A percentile compares a stretch with the other conserved stretches of the same genome.
Conservation (phyloP, 2,113 vertebrate genomes). For the Pseudolaguvia tuberculata region DNA sequence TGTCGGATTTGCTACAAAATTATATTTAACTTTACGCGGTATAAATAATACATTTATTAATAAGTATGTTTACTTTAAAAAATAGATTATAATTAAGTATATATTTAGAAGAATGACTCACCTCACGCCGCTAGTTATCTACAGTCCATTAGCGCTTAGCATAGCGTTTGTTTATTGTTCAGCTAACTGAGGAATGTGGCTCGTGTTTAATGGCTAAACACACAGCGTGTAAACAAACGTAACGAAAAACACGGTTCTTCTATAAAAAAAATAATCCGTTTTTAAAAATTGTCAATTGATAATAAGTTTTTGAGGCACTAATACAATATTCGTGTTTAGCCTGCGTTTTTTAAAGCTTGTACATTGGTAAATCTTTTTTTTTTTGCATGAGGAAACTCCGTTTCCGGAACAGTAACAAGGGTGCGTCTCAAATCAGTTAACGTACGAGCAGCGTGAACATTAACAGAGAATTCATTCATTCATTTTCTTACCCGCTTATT, state of each 20-base stretch:
- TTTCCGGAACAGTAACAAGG: conserved; percentile 10
- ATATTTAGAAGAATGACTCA: conserved; percentile 1
- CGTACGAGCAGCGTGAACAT: not conserved
- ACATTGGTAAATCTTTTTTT: not conserved
- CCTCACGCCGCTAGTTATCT: conserved; percentile 14
- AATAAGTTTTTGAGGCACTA: not conserved
- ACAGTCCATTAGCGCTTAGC: conserved; percentile 33
- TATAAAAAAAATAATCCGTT: too few species aligned
- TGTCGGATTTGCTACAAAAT: not conserved
- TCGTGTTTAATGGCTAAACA: conserved; percentile 13
- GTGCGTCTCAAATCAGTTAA: conserved; percentile 3
- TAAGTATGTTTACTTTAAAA: not conserved
- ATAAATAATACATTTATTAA: not conserved
- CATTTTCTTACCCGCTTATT: too few species aligned
- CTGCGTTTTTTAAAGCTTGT: not conserved
- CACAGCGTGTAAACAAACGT: not conserved
- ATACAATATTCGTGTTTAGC: not conserved
- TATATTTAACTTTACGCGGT: too few species aligned
- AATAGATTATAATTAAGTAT: too few species aligned
- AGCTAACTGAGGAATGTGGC: conserved; percentile 7
- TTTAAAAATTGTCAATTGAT: too few species aligned
- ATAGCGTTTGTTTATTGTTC: conserved; percentile 26
- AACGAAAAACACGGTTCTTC: not conserved
- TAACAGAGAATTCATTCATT: too few species aligned
- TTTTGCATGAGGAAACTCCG: not conserved